Conservation (phyloP, 2,113 vertebrate genomes). For the Myrmophylax atrothorax region DNA sequence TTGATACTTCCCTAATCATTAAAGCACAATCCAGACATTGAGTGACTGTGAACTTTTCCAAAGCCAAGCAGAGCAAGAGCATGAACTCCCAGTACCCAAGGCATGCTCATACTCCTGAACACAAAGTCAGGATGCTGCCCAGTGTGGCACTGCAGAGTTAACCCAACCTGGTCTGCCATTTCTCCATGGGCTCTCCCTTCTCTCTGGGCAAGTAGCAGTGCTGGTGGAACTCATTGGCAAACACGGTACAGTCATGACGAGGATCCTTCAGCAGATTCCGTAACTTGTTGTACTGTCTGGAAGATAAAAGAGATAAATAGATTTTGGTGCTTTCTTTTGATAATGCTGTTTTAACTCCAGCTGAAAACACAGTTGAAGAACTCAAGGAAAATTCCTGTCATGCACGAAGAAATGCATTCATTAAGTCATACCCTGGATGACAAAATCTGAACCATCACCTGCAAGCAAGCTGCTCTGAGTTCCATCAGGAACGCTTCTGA, state of each 20-base stretch:
- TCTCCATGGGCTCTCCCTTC: conserved; percentile 86
- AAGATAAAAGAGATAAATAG: not conserved
- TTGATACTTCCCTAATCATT: not conserved
- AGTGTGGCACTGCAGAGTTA: accelerated
- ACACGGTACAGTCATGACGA: conserved; percentile 86
- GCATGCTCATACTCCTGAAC: not conserved
- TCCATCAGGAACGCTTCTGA: not conserved
- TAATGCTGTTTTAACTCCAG: not conserved
- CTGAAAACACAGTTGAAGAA: not conserved
- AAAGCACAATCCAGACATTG: not conserved
- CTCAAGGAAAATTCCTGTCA: not conserved
- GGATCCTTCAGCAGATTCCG: conserved; percentile 87
- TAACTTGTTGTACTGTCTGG: conserved; percentile 89
- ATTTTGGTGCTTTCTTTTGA: not conserved
- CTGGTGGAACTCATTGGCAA: conserved; percentile 93
- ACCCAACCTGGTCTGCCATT: conserved; percentile 89
- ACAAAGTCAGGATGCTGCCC: accelerated
- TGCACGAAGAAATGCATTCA: not conserved
- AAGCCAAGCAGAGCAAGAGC: not conserved
- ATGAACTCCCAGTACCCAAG: not conserved
- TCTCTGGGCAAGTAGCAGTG: conserved; percentile 85
- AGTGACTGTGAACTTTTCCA: not conserved
- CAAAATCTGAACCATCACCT: not conserved
- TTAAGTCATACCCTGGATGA: not conserved
- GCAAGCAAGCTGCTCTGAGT: not conserved